Evolutionary conservation across 2,113 vertebrate genomes (phyloP).

Genomic region (Hemiprocne comata): DNA sequence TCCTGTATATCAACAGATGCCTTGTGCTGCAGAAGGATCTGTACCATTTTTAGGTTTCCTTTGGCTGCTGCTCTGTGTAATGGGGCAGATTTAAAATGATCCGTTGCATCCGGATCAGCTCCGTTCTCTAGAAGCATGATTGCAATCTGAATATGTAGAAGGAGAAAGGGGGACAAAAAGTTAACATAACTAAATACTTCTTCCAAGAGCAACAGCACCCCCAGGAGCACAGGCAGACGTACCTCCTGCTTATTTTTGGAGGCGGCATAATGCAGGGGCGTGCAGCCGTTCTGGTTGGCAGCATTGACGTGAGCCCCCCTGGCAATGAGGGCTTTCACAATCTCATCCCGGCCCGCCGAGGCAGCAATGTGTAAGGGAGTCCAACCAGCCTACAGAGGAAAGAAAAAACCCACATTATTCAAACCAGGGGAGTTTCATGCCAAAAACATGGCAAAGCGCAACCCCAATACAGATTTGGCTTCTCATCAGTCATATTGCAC

Average conservation of each 20-base stretch:
- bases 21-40: constrained; percentile 91
- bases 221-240: not conserved
- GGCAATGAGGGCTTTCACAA: constrained; percentile 86
- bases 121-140: constrained; percentile 88
- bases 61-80: constrained; percentile 93
- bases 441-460: not conserved
- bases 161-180: not conserved
- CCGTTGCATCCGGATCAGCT: constrained; percentile 89
- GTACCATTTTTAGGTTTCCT: constrained; percentile 91
- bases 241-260: constrained; percentile 96
- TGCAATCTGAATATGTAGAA: constrained; percentile 82
- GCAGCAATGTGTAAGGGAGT: constrained; percentile 94
- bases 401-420: not conserved
- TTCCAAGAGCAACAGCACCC: not conserved
- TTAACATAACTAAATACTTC: not conserved
- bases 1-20: constrained; percentile 95
- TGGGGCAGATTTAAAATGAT: constrained; percentile 90
- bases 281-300: constrained; percentile 94
- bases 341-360: constrained; percentile 93
- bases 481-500: not conserved
- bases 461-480: not conserved
- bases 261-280: constrained; percentile 93
- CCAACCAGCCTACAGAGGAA: constrained; percentile 84
- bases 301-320: constrained; percentile 91
- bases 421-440: not conserved